phyloP scores from a whole-genome alignment of 1,140 invertebrate genomes.

The Teleogryllus occipitalis region DNA sequence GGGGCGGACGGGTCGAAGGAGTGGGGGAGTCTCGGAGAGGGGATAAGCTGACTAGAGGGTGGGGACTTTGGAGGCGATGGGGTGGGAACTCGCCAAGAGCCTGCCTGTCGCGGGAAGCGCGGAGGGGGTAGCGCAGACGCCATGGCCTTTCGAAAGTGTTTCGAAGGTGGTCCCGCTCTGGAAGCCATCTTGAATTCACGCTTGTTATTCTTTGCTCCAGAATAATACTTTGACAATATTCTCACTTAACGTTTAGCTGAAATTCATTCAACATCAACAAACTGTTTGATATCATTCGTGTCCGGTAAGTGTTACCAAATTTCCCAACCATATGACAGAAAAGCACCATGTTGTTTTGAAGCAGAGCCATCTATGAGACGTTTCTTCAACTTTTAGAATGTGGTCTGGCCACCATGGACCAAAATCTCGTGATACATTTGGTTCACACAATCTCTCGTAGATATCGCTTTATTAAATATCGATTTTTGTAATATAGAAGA shows the following conservation, averaged over 20 bases:
- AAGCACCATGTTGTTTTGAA: not conserved
- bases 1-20: not conserved
- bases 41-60: constrained; percentile 15
- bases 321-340: not conserved
- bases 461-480: not conserved
- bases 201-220: not conserved
- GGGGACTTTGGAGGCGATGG: not conserved
- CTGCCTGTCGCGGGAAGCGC: not conserved
- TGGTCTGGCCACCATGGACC: not conserved
- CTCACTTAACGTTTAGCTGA: too few species aligned
- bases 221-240: not conserved
- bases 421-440: not conserved
- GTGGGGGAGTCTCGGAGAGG: constrained; percentile 1
- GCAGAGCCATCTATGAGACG: not conserved
- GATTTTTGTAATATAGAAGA: not conserved
- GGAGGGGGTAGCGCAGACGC: not conserved
- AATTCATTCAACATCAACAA: not conserved
- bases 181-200: too few species aligned
- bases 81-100: not conserved
- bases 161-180: not conserved
- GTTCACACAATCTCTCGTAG: not conserved
- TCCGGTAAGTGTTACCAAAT: not conserved
- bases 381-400: not conserved
- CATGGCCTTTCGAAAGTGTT: not conserved
- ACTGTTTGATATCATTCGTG: not conserved